Evolutionary conservation across 2,888 invertebrate species (phyloP).

Genomic region (Hypercompe scribonia): DNA sequence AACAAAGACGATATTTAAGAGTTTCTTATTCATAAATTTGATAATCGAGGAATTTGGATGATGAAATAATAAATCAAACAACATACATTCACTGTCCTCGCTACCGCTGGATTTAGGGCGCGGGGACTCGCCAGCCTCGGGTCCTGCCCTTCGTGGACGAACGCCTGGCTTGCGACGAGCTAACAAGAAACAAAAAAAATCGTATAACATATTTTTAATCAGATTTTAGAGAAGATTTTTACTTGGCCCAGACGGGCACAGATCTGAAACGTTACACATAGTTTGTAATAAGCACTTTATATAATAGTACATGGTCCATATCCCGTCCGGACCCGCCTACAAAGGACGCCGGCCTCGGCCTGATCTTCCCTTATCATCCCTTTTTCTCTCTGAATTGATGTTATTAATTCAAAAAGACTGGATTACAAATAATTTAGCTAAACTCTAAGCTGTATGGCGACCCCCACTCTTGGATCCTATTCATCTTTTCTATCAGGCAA

Average conservation of each 20-base stretch:
- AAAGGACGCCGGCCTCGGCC: no score
- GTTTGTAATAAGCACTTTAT: no score
- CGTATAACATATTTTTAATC: neutral
- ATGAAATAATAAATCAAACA: slow-evolving; percentile 40
- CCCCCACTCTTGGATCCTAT: no score
- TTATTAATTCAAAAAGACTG: neutral
- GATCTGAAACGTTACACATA: no score
- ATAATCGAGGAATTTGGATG: no score
- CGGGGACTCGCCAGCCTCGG: slow-evolving; percentile 76
- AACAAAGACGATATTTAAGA: no score
- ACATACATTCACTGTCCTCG: slow-evolving; percentile 87
- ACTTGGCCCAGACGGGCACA: no score
- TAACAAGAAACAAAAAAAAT: slow-evolving; percentile 50
- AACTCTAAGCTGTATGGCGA: no score
- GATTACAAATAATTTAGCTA: neutral
- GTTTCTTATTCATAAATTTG: no score
- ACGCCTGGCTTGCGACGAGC: slow-evolving; percentile 92
- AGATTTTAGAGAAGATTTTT: neutral
- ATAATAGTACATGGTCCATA: no score
- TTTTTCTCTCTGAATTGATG: neutral
- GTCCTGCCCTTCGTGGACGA: slow-evolving; percentile 84
- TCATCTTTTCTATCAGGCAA: no score
- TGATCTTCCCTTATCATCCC: neutral
- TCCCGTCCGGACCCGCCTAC: no score
- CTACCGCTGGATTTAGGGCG: slow-evolving; percentile 86